Percentiles rank a stretch among this genome's conserved stretches.
phyloP scores from a whole-genome alignment of 2,113 vertebrate species.

The Gobius niger region DNA sequence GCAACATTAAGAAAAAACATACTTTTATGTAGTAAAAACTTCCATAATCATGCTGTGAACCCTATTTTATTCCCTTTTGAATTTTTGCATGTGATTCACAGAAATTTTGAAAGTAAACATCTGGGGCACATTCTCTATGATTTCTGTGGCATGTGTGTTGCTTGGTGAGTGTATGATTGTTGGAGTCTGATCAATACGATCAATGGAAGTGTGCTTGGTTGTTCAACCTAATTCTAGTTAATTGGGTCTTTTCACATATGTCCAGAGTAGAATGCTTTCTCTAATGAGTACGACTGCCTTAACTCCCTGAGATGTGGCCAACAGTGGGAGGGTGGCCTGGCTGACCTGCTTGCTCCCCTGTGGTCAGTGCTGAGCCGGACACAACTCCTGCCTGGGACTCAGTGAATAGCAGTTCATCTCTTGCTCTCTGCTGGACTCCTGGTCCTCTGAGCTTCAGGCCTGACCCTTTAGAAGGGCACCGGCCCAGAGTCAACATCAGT shows the following conservation, averaged over 20 bases:
- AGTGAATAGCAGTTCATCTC: conserved; percentile 63
- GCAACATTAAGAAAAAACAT: too few relatives aligned
- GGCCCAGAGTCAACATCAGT: conserved; percentile 55
- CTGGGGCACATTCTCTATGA: conserved; percentile 22
- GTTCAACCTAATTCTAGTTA: conserved; percentile 70
- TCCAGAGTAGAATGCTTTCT: conserved; percentile 47
- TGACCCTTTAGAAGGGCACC: conserved; percentile 56
- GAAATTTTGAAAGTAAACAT: conserved; percentile 20
- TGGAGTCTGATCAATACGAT: conserved; percentile 62
- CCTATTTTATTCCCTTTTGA: too few relatives aligned
- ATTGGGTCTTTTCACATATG: conserved; percentile 73
- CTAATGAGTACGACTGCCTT: conserved; percentile 62
- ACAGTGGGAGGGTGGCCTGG: conserved; percentile 59
- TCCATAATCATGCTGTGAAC: too few relatives aligned
- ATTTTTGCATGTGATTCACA: too few relatives aligned
- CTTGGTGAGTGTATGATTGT: conserved; percentile 34
- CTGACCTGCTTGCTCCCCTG: conserved; percentile 56
- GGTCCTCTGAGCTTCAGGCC: conserved; percentile 35
- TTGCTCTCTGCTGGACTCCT: conserved; percentile 61
- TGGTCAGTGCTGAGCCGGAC: conserved; percentile 57
- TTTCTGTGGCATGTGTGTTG: conserved; percentile 14
- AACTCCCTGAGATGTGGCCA: conserved; percentile 45
- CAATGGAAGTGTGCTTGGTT: conserved; percentile 33
- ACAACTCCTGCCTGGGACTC: conserved; percentile 33
- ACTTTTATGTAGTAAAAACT: too few relatives aligned